Conservation (phyloP, 2,888 invertebrate genomes). For the Argynnis bischoffii region DNA sequence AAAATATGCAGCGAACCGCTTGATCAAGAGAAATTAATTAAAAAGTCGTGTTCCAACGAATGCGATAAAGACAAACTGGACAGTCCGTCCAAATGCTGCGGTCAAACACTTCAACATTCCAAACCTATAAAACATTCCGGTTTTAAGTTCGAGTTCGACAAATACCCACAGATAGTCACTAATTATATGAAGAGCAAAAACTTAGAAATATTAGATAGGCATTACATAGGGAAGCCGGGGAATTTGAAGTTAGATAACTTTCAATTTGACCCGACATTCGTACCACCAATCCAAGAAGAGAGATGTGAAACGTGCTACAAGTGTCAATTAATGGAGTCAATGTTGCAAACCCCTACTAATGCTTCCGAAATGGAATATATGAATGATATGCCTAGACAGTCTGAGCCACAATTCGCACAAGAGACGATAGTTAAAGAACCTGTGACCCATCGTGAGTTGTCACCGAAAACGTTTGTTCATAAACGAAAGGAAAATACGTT, state of each 20-base stretch:
- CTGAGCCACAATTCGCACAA: conserved; percentile 70
- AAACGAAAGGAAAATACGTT: conserved; percentile 71
- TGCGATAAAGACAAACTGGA: conserved; percentile 53
- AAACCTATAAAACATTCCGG: conserved; percentile 85
- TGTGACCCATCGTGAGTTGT: conserved; percentile 49
- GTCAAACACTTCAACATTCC: conserved; percentile 81
- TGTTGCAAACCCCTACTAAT: conserved; percentile 89
- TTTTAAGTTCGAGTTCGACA: conserved; percentile 88
- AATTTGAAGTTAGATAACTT: conserved; percentile 79
- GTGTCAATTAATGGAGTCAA: conserved; percentile 79
- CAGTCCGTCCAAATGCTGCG: conserved; percentile 73
- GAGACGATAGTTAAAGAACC: conserved; percentile 55
- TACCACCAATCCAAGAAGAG: conserved; percentile 72
- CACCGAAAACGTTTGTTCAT: conserved; percentile 72
- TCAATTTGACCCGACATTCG: conserved; percentile 76
- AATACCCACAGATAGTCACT: conserved; percentile 88
- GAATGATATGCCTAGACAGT: conserved; percentile 70
- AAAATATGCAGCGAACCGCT: conserved; percentile 56
- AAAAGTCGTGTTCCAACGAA: conserved; percentile 51
- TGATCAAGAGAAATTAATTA: conserved; percentile 46
- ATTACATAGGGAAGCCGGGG: conserved; percentile 81
- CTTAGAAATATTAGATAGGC: conserved; percentile 83
- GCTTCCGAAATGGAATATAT: conserved; percentile 86
- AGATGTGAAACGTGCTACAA: conserved; percentile 80
- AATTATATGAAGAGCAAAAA: conserved; percentile 90